Evolutionary conservation across 2,113 vertebrate genomes (phyloP).

Genomic region (Calyptomena viridis): DNA sequence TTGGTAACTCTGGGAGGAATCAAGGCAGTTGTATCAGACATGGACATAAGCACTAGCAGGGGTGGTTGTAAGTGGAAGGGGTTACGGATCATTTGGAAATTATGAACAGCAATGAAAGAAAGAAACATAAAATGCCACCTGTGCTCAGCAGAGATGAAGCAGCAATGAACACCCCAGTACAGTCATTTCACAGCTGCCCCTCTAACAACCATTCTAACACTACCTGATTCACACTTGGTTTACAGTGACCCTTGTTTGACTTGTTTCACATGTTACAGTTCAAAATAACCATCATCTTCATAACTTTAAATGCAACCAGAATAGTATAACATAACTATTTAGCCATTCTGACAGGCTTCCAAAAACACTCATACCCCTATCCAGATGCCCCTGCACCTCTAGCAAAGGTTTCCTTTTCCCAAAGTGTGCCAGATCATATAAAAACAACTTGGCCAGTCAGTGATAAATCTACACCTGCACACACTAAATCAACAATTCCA

Average conservation of each 20-base stretch:
- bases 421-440: neutral
- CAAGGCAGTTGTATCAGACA: neutral
- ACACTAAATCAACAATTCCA: neutral
- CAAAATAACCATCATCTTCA: rapidly evolving
- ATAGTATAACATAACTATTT: rapidly evolving
- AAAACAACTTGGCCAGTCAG: neutral
- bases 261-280: neutral
- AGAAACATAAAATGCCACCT: neutral
- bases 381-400: neutral
- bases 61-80: rapidly evolving
- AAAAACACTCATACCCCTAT: neutral
- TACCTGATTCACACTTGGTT: neutral
- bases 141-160: neutral
- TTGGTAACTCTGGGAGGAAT: neutral
- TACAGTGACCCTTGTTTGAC: neutral
- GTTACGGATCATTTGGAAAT: neutral
- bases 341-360: neutral
- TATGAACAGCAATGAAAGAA: neutral
- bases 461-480: rapidly evolving
- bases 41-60: no score
- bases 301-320: neutral
- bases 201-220: neutral
- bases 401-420: neutral
- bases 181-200: neutral
- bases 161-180: neutral